Percentiles rank a stretch among this genome's conserved stretches.
These are phyloP conservation scores for Octomys mimax DNA, from an alignment of 2,797 vertebrate genomes.

Conservation along the genomic window DNA sequence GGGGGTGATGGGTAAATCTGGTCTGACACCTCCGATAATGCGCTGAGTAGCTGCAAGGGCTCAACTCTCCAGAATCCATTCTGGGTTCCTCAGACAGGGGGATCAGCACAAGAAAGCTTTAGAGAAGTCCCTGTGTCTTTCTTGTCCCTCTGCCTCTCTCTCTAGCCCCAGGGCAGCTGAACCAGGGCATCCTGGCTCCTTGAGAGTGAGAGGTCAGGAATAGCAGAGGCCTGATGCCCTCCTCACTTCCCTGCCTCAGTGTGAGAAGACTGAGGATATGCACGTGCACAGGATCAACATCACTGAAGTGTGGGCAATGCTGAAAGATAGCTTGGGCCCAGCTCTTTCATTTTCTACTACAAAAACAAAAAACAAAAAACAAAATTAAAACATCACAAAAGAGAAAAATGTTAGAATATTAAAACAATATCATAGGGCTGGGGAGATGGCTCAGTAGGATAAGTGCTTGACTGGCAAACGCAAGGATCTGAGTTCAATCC, in stretches of 20 bases:
- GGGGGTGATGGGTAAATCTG: not conserved
- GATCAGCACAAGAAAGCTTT: not conserved
- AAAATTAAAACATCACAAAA: not conserved
- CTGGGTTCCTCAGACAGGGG: not conserved
- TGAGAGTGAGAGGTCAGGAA: not conserved
- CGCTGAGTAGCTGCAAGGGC: not conserved
- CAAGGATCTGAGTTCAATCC: too few species aligned
- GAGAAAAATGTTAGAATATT: not conserved
- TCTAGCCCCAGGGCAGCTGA: not conserved
- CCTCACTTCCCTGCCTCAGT: too few species aligned
- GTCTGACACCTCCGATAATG: not conserved
- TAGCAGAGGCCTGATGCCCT: not conserved
- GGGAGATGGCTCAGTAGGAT: too few species aligned
- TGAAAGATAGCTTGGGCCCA: not conserved
- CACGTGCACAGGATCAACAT: not conserved
- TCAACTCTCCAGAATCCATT: not conserved
- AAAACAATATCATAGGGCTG: not conserved
- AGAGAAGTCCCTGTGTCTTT: not conserved
- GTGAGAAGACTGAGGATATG: not conserved
- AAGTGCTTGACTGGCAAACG: too few species aligned
- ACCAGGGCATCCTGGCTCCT: not conserved
- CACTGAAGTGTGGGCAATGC: not conserved
- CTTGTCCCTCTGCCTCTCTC: not conserved
- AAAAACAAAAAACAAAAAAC: not conserved
- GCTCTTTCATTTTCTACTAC: not conserved